These are phyloP conservation scores for Beaufortia kweichowensis DNA, from an alignment of 2,113 vertebrate species.

Conservation along the genomic window DNA sequence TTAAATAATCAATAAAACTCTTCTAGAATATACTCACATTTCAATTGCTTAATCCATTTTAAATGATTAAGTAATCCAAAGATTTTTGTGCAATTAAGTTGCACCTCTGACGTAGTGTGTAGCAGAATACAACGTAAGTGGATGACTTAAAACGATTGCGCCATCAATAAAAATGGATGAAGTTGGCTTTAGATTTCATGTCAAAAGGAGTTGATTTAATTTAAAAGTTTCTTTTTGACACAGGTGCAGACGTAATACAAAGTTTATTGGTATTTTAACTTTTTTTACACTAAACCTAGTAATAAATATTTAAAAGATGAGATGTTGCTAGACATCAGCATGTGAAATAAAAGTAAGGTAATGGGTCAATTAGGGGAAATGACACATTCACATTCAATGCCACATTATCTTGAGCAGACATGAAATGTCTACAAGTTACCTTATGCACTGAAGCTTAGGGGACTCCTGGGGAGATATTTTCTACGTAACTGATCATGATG, in stretches of 20 bases:
- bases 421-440: neutral
- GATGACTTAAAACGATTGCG: neutral
- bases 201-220: too few relatives aligned
- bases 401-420: neutral
- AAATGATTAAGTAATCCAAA: neutral
- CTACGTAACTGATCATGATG: neutral
- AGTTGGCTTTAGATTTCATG: too few relatives aligned
- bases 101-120: neutral
- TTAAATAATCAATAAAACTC: neutral
- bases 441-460: neutral
- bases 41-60: neutral
- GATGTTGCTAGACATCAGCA: too few relatives aligned
- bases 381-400: too few relatives aligned
- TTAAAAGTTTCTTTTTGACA: neutral
- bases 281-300: too few relatives aligned
- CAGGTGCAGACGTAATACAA: neutral
- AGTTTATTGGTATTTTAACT: neutral
- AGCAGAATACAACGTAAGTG: neutral
- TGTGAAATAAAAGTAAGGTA: too few relatives aligned
- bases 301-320: too few relatives aligned
- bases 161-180: neutral
- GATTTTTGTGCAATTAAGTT: neutral
- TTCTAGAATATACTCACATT: neutral
- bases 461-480: conserved; percentile 20
- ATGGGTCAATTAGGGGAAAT: too few relatives aligned